Base-by-base conservation (phyloP, 2,113 vertebrate genomes). In the Rhynchomys soricoides region DNA sequence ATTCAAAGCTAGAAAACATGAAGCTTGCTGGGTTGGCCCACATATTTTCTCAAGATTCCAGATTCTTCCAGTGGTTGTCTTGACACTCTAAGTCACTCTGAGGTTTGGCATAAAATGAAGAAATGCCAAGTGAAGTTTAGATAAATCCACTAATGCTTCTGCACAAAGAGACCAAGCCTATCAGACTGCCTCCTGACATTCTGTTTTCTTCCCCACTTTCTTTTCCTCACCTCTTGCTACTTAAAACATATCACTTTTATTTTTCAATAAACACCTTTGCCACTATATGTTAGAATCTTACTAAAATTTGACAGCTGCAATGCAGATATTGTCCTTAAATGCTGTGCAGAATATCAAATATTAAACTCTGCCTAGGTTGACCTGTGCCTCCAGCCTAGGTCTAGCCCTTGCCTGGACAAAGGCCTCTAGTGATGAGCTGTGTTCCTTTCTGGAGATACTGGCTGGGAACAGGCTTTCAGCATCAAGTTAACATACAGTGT, bases 71-170 rank as follows among this genome's bases (percentile, higher is more conserved):
- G 40, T 31, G 89, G 24, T 57, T 52, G 78, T 66, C 7, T 8
- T 22, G 43, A 93, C 73, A 71, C 6, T 81, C 29, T 92, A 68
- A 64, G 45, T 11, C 64, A 89, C 79, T 93, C 26, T 81, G 43
- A 70, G 45, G 43, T 96, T 92, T 89, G 86, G 64, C 40, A 64
- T 90, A 40, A 89, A 93, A 88, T 71, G 86, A 91, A 95, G 37
- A 70, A 90, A 95, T 73, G 79, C 57, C 82, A 90, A 57, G n/a
- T 64, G 62, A 93, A 96, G 22, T 94, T 94, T 78, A 95, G 96
- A 88, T 34, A 90, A 94, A 96, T 17, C 43, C 70, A 48, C 48
- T 83, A 86, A 95, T 89, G 55, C 68, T 50, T 22, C 26, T 22
- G 52, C 11, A 55, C 37, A 62, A 90, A 96, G 52, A 88, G 66